Percentiles rank a stretch among this genome's conserved stretches.
Conservation (phyloP, 2,888 invertebrate species). For the Smittia aterrima region DNA sequence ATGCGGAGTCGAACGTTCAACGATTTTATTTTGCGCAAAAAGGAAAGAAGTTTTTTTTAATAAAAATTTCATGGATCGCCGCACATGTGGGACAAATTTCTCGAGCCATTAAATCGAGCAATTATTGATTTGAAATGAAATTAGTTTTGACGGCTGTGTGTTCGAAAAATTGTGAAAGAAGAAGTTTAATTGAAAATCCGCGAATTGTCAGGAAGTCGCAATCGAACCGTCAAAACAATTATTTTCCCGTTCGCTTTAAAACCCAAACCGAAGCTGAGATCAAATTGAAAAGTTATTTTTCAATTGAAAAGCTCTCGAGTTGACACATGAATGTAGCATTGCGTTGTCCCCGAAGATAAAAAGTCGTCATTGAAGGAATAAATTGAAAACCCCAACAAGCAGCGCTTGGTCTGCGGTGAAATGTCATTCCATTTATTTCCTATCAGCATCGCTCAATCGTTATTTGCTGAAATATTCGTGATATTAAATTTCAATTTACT, state of each 20-base stretch:
- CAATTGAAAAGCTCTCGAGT: constrained; percentile 17
- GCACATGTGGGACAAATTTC: neutral
- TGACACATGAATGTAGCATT: constrained; percentile 37
- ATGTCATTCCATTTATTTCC: constrained; percentile 30
- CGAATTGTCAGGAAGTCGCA: neutral
- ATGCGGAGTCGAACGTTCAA: neutral
- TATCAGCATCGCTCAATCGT: constrained; percentile 11
- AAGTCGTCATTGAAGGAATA: constrained; percentile 25
- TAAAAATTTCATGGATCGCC: neutral
- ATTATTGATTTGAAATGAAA: neutral
- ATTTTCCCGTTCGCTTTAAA: constrained; percentile 6
- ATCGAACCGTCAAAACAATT: neutral
- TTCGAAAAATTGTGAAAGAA: neutral
- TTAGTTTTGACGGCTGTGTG: neutral
- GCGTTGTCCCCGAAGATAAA: constrained; percentile 32
- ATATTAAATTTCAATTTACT: constrained; percentile 38
- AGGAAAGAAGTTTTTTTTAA: too few species aligned
- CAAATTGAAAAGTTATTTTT: constrained; percentile 22
- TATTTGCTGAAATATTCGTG: constrained; percentile 4
- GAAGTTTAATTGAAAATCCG: constrained; percentile 8
- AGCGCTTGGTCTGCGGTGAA: constrained; percentile 19
- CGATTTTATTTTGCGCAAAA: neutral
- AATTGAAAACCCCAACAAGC: constrained; percentile 36
- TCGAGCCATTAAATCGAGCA: neutral
- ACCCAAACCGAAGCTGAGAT: neutral